Base-by-base conservation (phyloP, 2,797 vertebrate genomes). In the Taeniopygia guttata region DNA sequence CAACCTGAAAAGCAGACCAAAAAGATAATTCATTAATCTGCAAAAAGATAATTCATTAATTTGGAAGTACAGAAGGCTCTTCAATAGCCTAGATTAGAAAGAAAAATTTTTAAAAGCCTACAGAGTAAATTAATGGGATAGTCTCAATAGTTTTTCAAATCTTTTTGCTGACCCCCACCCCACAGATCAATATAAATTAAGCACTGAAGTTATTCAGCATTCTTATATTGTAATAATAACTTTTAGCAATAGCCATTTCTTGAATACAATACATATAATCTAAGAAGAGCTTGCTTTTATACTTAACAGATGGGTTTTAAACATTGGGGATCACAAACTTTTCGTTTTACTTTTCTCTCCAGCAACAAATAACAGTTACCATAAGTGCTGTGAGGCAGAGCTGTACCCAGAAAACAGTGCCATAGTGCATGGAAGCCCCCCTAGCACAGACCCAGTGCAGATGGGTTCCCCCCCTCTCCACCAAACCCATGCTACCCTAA, bases 1-100 rank as follows among this genome's bases (percentile, higher is more conserved):
- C 97, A 99, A 96, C 81, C 99, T 99, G 96, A 89, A 97, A 96
- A 97, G 77, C 56, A 93, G 82, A 95, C 6, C 52, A 62, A 48
- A 75, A 62, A 64, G 34, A 51, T 64, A 77, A 78, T 21, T 17
- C 9, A 51, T 46, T 59, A 10, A 66, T 73, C 48, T 55, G 7
- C 52, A 62, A 48, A 75, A 58, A 64, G 34, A 51, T 62, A 77
- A 78, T 21, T 17, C 9, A 51, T 46, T 59, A 10, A 66, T 73
- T 52, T 55, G 8, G 11, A 88, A 90, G 43, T 55, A 67, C 27
- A 92, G 45, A 11, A 72, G 19, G 16, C 14, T 56, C 27, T 88
- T 79, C 40, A 48, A 19, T 12, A 85, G 22, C n/a, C 36, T 72
- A 64, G 12, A 62, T 51, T 38, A 17, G 12, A 72, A 63, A 12